These are phyloP conservation scores for Calameuta filiformis DNA, from an alignment of 2,888 invertebrate species.

Conservation along the genomic window DNA sequence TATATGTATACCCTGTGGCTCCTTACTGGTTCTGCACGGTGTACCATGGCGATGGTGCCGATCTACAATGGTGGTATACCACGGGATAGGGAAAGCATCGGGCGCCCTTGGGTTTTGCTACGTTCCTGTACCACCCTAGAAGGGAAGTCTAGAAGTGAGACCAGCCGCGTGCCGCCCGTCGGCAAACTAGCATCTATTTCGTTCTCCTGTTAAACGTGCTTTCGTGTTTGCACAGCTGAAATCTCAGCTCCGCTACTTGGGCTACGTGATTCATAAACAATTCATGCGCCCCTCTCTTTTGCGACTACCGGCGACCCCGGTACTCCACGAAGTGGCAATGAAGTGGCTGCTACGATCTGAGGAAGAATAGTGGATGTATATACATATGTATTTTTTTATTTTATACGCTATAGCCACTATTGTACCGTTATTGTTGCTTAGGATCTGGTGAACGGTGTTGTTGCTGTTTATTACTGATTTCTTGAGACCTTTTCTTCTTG, in stretches of 20 bases:
- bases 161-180: constrained; percentile 42
- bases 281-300: constrained; percentile 30
- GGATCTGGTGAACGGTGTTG: not conserved
- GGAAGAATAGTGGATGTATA: constrained; percentile 5
- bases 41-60: constrained; percentile 27
- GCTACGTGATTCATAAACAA: constrained; percentile 59
- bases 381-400: not conserved
- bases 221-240: constrained; percentile 45
- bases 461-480: not conserved
- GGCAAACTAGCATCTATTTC: constrained; percentile 43
- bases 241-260: constrained; percentile 52
- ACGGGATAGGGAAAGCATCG: constrained; percentile 1
- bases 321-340: constrained; percentile 27
- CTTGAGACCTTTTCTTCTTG: not conserved
- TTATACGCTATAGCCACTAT: not conserved
- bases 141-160: constrained; percentile 30
- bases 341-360: constrained; percentile 12
- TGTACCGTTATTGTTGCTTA: not conserved
- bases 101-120: constrained; percentile 8
- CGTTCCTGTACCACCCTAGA: constrained; percentile 22
- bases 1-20: constrained; percentile 8
- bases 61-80: constrained; percentile 34
- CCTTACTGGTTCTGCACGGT: constrained; percentile 16
- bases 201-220: constrained; percentile 51
- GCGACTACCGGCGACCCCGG: constrained; percentile 18